These are phyloP conservation scores for Chaenocephalus aceratus DNA, from an alignment of 2,113 vertebrate genomes.

Conservation along the genomic window DNA sequence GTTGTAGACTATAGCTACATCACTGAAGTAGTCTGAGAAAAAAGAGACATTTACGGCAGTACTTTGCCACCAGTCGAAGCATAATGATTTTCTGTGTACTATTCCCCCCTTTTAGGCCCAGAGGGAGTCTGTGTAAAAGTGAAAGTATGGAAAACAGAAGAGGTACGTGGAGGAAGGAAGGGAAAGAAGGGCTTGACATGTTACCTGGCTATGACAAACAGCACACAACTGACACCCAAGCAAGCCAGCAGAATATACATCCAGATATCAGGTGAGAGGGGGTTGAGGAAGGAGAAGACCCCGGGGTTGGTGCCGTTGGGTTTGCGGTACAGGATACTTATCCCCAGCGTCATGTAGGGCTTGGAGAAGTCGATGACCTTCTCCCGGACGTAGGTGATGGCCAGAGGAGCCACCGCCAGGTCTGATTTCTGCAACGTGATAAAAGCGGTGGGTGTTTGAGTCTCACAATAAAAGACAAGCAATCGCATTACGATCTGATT, in stretches of 20 bases:
- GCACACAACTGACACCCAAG: constrained; percentile 99
- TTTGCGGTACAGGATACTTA: constrained; percentile 98
- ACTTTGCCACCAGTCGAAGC: constrained; percentile 4
- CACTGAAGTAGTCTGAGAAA: constrained; percentile 6
- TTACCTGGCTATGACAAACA: constrained; percentile 99
- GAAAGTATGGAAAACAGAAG: constrained; percentile 68
- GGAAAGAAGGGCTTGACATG: constrained; percentile 83
- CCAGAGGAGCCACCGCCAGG: constrained; percentile 95
- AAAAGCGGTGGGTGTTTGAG: constrained; percentile 15
- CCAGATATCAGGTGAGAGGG: constrained; percentile 99
- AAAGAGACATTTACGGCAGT: neutral
- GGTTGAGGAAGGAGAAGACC: constrained; percentile 99
- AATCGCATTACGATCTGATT: constrained; percentile 75
- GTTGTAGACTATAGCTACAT: constrained; percentile 1
- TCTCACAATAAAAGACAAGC: constrained; percentile 72
- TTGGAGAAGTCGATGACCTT: constrained; percentile 99
- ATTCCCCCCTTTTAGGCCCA: constrained; percentile 7
- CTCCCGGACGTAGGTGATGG: constrained; percentile 97
- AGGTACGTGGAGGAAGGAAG: constrained; percentile 82
- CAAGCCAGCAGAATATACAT: constrained; percentile 99
- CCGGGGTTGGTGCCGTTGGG: constrained; percentile 95
- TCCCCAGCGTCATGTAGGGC: constrained; percentile 95
- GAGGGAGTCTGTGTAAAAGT: constrained; percentile 39
- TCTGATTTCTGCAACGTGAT: constrained; percentile 93
- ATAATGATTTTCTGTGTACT: constrained; percentile 41